Evolutionary conservation across 2,797 vertebrate species (phyloP).

Genomic region (Chelon labrosus): DNA sequence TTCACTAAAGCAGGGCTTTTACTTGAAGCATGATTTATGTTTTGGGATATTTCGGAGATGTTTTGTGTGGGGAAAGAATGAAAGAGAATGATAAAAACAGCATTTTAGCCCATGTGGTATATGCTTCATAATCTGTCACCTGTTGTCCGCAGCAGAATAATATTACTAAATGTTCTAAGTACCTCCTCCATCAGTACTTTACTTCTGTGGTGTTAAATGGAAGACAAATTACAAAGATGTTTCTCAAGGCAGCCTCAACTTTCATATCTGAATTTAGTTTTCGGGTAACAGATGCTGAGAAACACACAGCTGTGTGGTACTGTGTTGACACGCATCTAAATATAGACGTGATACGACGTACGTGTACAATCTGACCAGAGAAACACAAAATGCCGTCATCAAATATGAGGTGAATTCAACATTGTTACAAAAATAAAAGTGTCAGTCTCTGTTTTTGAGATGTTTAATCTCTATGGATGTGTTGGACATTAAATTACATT

Average conservation of each 20-base stretch:
- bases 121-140: too few species aligned
- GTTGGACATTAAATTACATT: too few species aligned
- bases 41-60: too few species aligned
- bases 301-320: slow-evolving; percentile 49
- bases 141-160: background rate
- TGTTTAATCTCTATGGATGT: too few species aligned
- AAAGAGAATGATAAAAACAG: too few species aligned
- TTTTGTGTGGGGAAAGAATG: too few species aligned
- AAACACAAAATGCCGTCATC: too few species aligned
- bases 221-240: background rate
- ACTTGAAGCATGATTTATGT: too few species aligned
- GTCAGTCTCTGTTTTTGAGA: too few species aligned
- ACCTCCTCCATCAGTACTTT: background rate
- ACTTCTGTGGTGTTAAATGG: background rate
- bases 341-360: slow-evolving; percentile 8
- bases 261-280: slow-evolving; percentile 1
- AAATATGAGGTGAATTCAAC: background rate
- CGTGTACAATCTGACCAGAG: slow-evolving; percentile 4
- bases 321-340: slow-evolving; percentile 26
- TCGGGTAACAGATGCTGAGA: slow-evolving; percentile 39
- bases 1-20: too few species aligned
- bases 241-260: background rate
- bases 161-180: background rate
- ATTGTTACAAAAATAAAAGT: background rate
- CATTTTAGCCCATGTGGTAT: too few species aligned